These are phyloP conservation scores for Steinernema carpocapsae DNA, from an alignment of 2,888 invertebrate genomes.

Conservation along the genomic window DNA sequence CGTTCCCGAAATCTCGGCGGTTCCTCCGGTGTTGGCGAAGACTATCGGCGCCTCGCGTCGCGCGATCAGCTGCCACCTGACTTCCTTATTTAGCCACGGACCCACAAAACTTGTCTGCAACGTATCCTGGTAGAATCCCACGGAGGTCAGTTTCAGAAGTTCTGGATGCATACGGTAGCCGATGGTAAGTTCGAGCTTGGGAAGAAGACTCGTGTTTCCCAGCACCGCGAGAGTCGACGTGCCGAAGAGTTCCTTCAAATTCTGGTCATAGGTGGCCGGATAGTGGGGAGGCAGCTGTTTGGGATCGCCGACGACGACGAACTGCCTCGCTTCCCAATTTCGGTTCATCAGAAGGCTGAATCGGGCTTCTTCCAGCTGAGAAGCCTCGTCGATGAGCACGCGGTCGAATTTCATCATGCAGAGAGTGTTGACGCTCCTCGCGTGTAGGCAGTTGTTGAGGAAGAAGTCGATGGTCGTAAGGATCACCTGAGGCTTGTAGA, in stretches of 20 bases:
- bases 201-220: neutral
- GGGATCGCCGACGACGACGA: conserved; percentile 17
- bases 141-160: neutral
- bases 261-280: neutral
- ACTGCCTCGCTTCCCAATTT: neutral
- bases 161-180: conserved; percentile 19
- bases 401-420: neutral
- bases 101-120: neutral
- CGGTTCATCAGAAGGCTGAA: neutral
- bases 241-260: neutral
- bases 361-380: conserved; percentile 1
- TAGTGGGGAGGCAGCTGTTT: conserved; percentile 23
- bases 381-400: conserved; percentile 18
- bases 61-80: neutral
- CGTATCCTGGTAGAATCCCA: neutral
- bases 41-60: neutral
- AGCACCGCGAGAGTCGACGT: neutral
- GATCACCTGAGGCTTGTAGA: conserved; percentile 24
- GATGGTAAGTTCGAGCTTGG: neutral
- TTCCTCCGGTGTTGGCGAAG: neutral
- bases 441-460: conserved; percentile 8
- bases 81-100: neutral
- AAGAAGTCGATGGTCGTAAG: conserved; percentile 24
- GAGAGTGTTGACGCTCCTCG: neutral
- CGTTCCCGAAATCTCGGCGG: neutral